phyloP scores from a whole-genome alignment of 2,888 invertebrate species.

The Sussaba pulchella region DNA sequence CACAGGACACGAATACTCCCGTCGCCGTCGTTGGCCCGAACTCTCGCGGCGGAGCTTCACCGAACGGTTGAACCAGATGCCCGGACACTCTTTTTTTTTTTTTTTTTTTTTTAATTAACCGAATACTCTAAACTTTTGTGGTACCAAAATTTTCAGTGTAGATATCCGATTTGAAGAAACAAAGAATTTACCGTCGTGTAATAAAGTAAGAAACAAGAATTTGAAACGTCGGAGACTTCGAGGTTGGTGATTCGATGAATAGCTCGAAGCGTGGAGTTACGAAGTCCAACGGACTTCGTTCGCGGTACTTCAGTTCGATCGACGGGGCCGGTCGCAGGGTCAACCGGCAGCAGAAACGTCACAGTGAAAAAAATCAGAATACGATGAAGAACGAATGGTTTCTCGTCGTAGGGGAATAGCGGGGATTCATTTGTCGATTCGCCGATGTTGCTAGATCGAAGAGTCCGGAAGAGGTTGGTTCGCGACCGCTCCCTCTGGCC shows the following conservation, averaged over 20 bases:
- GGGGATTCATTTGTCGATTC: too few relatives aligned
- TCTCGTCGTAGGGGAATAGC: slow-evolving; percentile 23
- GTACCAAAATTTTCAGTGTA: slow-evolving; percentile 39
- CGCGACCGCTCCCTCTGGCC: slow-evolving; percentile 12
- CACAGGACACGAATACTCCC: slow-evolving; percentile 67
- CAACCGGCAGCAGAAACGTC: slow-evolving; percentile 30
- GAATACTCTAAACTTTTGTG: slow-evolving; percentile 55
- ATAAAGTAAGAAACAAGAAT: too few relatives aligned
- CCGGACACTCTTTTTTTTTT: background rate
- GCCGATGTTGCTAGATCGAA: slow-evolving; percentile 47
- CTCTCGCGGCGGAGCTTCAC: slow-evolving; percentile 15
- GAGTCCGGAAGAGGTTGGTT: slow-evolving; percentile 39
- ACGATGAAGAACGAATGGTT: slow-evolving; percentile 33
- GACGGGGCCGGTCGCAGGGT: slow-evolving; percentile 63
- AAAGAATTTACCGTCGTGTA: too few relatives aligned
- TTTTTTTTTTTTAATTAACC: slow-evolving; percentile 25
- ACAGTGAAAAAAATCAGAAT: slow-evolving; percentile 39
- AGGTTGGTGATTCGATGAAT: too few relatives aligned
- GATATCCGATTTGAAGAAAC: too few relatives aligned
- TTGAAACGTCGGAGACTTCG: too few relatives aligned
- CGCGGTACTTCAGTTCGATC: slow-evolving; percentile 30
- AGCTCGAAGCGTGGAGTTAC: too few relatives aligned
- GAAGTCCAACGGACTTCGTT: too few relatives aligned
- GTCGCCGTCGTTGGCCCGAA: slow-evolving; percentile 24
- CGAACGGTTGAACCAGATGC: slow-evolving; percentile 23